Percentiles rank a stretch among this genome's conserved stretches.
These are phyloP conservation scores for Sitobion miscanthi DNA, from an alignment of 1,140 invertebrate genomes.

Conservation along the genomic window DNA sequence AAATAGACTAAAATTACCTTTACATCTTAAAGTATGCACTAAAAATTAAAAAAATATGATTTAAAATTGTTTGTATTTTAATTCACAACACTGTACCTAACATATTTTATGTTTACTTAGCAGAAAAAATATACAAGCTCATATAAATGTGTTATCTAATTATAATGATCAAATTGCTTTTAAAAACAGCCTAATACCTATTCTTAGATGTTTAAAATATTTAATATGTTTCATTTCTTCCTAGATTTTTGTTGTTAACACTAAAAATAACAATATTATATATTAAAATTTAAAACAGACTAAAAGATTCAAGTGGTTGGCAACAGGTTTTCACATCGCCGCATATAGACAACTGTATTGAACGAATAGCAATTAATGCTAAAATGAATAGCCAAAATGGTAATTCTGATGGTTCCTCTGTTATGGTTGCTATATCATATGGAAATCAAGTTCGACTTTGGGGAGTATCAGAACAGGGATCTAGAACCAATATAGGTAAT, in stretches of 20 bases:
- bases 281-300: constrained; percentile 65
- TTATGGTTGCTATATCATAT: constrained; percentile 90
- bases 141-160: background rate
- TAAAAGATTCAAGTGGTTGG: constrained; percentile 96
- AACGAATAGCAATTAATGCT: constrained; percentile 92
- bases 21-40: background rate
- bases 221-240: background rate
- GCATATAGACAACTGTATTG: constrained; percentile 86
- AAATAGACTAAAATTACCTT: no score
- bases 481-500: constrained; percentile 77
- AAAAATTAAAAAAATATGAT: background rate
- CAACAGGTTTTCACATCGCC: constrained; percentile 93
- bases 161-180: background rate
- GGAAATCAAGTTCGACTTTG: constrained; percentile 85
- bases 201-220: background rate
- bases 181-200: background rate
- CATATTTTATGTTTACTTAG: background rate
- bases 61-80: background rate
- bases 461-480: constrained; percentile 84
- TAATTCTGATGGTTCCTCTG: constrained; percentile 67
- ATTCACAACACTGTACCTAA: background rate
- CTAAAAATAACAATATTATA: background rate
- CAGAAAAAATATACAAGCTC: background rate
- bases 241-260: background rate
- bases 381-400: constrained; percentile 77